These are phyloP conservation scores for Acropora tenuis DNA, from an alignment of 64 coral and sea anemone species.

Conservation along the genomic window DNA sequence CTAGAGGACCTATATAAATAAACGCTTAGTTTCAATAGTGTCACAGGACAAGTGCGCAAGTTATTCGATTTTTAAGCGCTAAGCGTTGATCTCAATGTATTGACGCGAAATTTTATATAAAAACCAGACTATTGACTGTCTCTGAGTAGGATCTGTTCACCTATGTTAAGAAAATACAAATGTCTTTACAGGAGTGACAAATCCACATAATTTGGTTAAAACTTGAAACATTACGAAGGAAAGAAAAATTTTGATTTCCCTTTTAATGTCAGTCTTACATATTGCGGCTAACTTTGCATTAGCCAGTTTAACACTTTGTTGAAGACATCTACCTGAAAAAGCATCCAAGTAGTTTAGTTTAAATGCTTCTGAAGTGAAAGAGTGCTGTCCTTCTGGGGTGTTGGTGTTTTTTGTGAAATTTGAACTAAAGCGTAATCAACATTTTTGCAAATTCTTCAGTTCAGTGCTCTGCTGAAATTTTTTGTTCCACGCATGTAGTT, in stretches of 20 bases:
- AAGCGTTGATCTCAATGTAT: not conserved
- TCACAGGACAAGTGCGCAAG: not conserved
- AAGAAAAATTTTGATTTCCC: not conserved
- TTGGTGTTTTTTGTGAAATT: slow-evolving; percentile 26
- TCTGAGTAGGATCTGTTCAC: no score
- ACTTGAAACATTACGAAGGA: not conserved
- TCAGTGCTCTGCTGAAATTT: not conserved
- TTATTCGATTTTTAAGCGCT: not conserved
- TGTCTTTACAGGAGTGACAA: not conserved
- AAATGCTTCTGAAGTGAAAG: not conserved
- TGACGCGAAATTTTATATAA: slow-evolving; percentile 33
- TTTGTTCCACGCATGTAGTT: not conserved
- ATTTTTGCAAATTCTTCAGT: not conserved
- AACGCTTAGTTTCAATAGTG: not conserved
- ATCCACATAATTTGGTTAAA: not conserved
- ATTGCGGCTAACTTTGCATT: no score
- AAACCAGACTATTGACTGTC: not conserved
- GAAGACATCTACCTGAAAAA: no score
- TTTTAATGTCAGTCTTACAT: not conserved
- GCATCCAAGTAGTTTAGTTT: not conserved
- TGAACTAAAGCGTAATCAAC: slow-evolving; percentile 38
- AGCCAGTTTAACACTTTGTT: no score
- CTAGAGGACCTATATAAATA: not conserved
- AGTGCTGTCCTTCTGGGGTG: slow-evolving; percentile 1
- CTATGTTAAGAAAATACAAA: no score